These are phyloP conservation scores for Erithacus rubecula DNA, from an alignment of 2,797 vertebrate species.

Conservation along the genomic window DNA sequence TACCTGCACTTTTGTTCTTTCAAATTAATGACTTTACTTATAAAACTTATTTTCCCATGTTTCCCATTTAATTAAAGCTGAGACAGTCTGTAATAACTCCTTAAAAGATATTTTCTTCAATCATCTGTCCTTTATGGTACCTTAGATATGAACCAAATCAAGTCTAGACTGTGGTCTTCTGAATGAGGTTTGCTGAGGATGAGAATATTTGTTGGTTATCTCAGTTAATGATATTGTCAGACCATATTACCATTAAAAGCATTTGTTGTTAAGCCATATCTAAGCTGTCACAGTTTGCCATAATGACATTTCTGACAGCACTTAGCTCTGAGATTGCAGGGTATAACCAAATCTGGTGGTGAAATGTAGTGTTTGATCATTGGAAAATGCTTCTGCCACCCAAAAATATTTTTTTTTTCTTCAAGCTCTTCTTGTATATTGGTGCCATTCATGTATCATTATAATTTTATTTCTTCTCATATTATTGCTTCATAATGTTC, in stretches of 20 bases:
- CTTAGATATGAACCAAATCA: not conserved
- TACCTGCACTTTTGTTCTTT: not conserved
- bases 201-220: not conserved
- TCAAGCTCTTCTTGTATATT: not conserved
- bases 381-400: not conserved
- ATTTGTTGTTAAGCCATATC: not conserved
- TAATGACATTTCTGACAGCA: not conserved
- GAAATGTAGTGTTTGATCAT: not conserved
- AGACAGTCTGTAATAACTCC: not conserved
- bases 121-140: not conserved
- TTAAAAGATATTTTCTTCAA: not conserved
- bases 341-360: not conserved
- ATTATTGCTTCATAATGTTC: not conserved
- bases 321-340: not conserved
- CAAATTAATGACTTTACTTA: not conserved
- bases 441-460: not conserved
- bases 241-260: not conserved
- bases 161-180: not conserved
- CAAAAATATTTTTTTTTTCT: not conserved
- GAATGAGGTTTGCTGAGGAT: not conserved
- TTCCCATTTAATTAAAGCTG: not conserved
- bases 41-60: not conserved
- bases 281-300: not conserved
- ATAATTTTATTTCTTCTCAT: not conserved
- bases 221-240: not conserved